Base-by-base conservation (phyloP, 2,888 invertebrate species). In the Megalurothrips usitatus region DNA sequence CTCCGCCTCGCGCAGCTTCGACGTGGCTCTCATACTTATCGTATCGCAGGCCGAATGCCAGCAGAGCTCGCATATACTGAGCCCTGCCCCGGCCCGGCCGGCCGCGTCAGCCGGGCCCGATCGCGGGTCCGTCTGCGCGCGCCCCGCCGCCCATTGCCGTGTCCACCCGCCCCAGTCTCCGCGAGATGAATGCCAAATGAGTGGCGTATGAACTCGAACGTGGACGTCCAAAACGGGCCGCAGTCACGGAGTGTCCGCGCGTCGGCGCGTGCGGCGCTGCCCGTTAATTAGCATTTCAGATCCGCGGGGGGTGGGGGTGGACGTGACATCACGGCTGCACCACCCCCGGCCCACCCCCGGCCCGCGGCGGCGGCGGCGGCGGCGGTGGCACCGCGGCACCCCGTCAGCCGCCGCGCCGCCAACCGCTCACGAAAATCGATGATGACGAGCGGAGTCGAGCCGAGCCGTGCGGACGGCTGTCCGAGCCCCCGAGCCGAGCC, bases 221-320 rank as follows among this genome's bases (percentile, higher is more conserved):
- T 75, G 26, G 9, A 10, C 26, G 58, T 2, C 58, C 58, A 17
- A 17, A n/a, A n/a, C 58, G 58, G 17, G 58, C 58, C 58, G 58
- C 14, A n/a, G 58, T n/a, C 12, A 58, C 34, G 58, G 58, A 17
- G 58, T 14, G 58, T 11, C 4, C 6, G 58, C 6, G 58, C 6
- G 58, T 0, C 19, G 14, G 58, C 19, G 58, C 58, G 58, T 58
- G 34, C 3, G 14, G 58, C 58, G 52, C 17, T n/a, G 58, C 11
- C 52, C 19, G 17, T 58, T 58, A 75, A 75, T 75, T 75, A 75
- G 68, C 68, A 75, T 75, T 75, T 75, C 68, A 75, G 23, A 75
- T 75, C 23, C 68, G 68, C 68, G 68, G 6, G 58, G 58, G 58
- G 58, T 14, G 58, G 58, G 52, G 52, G 52, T 1, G 17, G 17